Conservation (phyloP, 2,113 vertebrate species). For the Thalassarche chlororhynchos region DNA sequence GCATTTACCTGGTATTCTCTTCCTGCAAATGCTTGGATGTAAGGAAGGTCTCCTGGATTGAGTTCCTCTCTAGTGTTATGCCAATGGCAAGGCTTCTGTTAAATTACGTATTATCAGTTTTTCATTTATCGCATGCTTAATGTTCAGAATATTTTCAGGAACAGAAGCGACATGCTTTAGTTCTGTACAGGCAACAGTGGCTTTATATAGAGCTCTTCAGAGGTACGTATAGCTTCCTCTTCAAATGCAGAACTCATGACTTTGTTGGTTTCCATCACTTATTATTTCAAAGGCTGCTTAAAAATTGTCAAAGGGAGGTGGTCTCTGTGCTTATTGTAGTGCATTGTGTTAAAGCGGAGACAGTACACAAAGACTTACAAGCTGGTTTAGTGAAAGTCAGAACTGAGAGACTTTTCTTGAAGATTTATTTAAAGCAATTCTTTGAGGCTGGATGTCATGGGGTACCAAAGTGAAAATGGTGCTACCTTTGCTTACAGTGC, state of each 20-base stretch:
- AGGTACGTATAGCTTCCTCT: background rate
- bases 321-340: background rate
- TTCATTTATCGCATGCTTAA: background rate
- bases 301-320: background rate
- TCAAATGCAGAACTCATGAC: background rate
- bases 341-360: background rate
- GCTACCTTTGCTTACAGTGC: too few relatives aligned
- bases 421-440: background rate
- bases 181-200: background rate
- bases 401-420: background rate
- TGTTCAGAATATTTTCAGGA: background rate
- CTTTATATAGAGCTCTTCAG: background rate
- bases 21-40: background rate
- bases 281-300: background rate
- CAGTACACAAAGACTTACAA: background rate
- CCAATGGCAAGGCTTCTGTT: background rate
- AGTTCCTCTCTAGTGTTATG: background rate
- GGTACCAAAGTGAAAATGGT: background rate
- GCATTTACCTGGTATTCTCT: background rate
- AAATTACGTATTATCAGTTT: background rate
- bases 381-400: background rate
- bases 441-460: background rate
- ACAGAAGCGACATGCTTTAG: background rate
- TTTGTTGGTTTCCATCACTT: background rate
- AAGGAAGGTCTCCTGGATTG: background rate